Conservation (phyloP, 2,888 invertebrate species). For the Stenichneumon culpator region DNA sequence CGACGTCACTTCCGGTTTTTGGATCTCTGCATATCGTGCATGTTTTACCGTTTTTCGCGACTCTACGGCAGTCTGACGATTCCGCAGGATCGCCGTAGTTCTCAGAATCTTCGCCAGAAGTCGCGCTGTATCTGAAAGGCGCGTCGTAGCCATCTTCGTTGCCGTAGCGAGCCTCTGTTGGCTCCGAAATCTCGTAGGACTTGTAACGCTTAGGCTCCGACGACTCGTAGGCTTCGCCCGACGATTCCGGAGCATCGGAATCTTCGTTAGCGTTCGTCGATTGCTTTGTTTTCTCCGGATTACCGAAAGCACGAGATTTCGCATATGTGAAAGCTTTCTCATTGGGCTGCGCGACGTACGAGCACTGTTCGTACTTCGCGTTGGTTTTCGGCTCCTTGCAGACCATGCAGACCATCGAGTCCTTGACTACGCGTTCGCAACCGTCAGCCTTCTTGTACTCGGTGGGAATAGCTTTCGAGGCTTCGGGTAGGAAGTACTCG, state of each 20-base stretch:
- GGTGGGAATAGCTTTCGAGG: slow-evolving; percentile 87
- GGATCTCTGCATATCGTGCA: slow-evolving; percentile 87
- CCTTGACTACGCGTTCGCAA: slow-evolving; percentile 89
- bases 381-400: slow-evolving; percentile 92
- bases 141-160: slow-evolving; percentile 11
- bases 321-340: slow-evolving; percentile 86
- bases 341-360: slow-evolving; percentile 91
- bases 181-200: neutral
- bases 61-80: slow-evolving; percentile 59
- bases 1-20: slow-evolving; percentile 84
- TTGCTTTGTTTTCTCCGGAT: slow-evolving; percentile 42
- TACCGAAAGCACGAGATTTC: slow-evolving; percentile 75
- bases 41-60: slow-evolving; percentile 81
- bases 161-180: neutral
- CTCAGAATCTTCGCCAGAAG: slow-evolving; percentile 10
- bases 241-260: neutral
- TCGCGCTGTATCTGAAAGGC: neutral
- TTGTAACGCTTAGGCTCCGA: slow-evolving; percentile 4
- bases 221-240: slow-evolving; percentile 18
- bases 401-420: slow-evolving; percentile 90
- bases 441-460: slow-evolving; percentile 88
- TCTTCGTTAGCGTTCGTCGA: slow-evolving; percentile 9
- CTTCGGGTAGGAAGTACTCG: slow-evolving; percentile 78
- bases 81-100: slow-evolving; percentile 11
- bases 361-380: slow-evolving; percentile 93